Evolutionary conservation across 2,797 vertebrate species (phyloP), one percentile per base, ranked within the genome.

Genomic region (Phylloscopus collybita): DNA sequence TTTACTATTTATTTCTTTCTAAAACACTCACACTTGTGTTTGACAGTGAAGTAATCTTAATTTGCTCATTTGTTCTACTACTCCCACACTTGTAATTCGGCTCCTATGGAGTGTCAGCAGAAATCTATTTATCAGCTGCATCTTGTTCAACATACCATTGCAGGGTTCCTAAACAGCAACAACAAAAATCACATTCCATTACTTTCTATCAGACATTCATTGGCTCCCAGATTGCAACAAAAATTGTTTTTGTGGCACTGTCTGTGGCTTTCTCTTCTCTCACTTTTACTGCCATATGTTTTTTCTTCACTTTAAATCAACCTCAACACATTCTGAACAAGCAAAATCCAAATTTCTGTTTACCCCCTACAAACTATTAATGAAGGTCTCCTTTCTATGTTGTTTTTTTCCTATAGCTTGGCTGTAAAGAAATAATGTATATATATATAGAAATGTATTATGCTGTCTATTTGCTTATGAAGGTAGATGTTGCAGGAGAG

Each of bases 271-370:
- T 65, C 10, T 87, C 11, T 92, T 91, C 54, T n/a, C 34, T 95
- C 49, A 57, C 30, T 95, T 94, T 78, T 85, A 54, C 14, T 91
- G 38, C 67, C 50, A 47, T 96, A 84, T 94, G 71, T 45, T 96
- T 95, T 82, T 80, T 64, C 23, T 75, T 95, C 50, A 49, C 5
- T 91, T 96, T 89, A 91, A 96, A 95, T 96, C 78, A 93, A 57
- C 66, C 12, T 86, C 54, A 78, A 36, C 11, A 90, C 32, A 85
- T 32, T 92, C 34, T 84, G 72, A 89, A 88, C 19, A 94, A 95
- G 50, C 15, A 90, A 90, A 94, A 91, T 80, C 54, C 42, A 90
- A 87, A 93, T 95, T 91, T 88, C 70, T 70, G 20, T 85, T 93
- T 16, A 66, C n/a, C 17, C 19, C 16, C 15, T 42, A 66, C 19